Evolutionary conservation across 2,113 vertebrate genomes (phyloP).

Genomic region (Zosterops borbonicus): DNA sequence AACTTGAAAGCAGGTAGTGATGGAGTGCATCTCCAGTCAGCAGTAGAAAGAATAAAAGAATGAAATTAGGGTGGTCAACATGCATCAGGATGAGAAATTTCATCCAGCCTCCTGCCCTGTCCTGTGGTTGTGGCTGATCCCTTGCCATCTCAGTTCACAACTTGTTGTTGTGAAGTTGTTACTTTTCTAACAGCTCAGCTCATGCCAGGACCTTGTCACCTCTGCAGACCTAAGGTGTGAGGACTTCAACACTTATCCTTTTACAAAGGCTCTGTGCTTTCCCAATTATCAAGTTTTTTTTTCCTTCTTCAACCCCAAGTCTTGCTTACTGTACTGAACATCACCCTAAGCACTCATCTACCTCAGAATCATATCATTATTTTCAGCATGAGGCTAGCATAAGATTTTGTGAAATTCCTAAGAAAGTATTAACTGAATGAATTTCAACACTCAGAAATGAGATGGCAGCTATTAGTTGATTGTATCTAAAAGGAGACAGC

Average conservation of each 20-base stretch:
- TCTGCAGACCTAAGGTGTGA: neutral
- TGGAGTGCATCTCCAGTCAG: neutral
- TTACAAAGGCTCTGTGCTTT: neutral
- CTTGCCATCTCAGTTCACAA: neutral
- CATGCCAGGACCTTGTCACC: neutral
- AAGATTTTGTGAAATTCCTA: neutral
- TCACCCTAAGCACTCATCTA: neutral
- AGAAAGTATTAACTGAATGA: neutral
- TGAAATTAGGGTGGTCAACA: neutral
- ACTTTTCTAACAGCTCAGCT: neutral
- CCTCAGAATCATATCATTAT: neutral
- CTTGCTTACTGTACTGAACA: neutral
- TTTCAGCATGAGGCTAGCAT: neutral
- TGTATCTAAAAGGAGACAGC: neutral
- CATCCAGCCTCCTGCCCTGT: neutral
- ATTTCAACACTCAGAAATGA: neutral
- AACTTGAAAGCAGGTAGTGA: neutral
- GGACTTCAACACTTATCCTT: neutral
- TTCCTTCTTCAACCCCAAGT: neutral
- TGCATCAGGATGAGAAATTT: neutral
- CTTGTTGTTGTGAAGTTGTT: neutral
- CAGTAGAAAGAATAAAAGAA: neutral
- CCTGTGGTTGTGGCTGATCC: neutral
- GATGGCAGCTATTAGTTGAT: neutral
- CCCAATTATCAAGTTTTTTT: neutral